These are phyloP conservation scores for Macrotus californicus DNA, from an alignment of 2,113 vertebrate species.

Conservation along the genomic window DNA sequence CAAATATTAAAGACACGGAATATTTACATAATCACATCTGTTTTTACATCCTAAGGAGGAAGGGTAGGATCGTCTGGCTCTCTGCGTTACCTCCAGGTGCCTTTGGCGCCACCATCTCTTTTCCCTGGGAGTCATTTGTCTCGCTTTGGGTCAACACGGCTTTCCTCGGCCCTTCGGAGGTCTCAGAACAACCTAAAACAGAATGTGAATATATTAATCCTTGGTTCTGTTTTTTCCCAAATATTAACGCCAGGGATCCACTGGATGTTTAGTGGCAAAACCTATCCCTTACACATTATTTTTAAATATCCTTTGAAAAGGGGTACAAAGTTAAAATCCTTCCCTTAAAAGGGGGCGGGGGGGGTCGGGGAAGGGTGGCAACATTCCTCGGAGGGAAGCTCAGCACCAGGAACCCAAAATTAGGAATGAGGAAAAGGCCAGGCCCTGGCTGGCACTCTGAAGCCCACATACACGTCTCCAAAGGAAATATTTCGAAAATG, in stretches of 20 bases:
- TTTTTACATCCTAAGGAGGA: background rate
- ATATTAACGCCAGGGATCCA: background rate
- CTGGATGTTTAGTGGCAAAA: background rate
- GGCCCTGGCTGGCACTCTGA: background rate
- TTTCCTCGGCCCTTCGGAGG: slow-evolving; percentile 7
- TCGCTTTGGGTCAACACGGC: background rate
- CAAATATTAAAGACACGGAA: background rate
- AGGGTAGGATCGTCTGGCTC: rapidly evolving
- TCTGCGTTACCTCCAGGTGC: slow-evolving; percentile 26
- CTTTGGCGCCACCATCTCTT: background rate
- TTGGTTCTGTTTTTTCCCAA: background rate
- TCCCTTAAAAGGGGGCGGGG: background rate
- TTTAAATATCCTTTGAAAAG: background rate
- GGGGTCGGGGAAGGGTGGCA: rapidly evolving
- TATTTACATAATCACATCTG: background rate
- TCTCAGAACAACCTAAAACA: slow-evolving; percentile 32
- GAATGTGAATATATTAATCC: background rate
- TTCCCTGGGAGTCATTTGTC: slow-evolving; percentile 42
- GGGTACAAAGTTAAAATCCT: background rate
- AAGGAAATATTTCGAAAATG: background rate
- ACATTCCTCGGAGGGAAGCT: background rate
- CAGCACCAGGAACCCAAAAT: background rate
- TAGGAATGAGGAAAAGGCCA: background rate
- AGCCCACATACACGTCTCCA: background rate
- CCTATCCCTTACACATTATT: background rate